Percentiles rank a stretch among this genome's conserved stretches.
Evolutionary conservation across 2,113 vertebrate genomes (phyloP).

Genomic region (Poeciliopsis prolifica): DNA sequence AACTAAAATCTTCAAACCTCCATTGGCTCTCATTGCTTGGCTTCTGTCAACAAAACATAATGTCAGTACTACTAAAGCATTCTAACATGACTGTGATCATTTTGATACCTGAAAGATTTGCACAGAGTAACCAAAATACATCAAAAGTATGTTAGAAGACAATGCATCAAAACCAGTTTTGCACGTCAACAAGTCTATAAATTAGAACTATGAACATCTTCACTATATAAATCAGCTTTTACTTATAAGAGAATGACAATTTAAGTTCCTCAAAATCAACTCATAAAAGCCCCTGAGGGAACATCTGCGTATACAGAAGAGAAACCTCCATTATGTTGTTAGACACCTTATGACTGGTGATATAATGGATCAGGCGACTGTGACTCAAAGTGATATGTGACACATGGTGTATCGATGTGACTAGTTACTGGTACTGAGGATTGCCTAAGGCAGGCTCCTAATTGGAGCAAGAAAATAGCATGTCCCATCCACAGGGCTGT

Average conservation of each 20-base stretch:
- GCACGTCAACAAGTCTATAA: neutral
- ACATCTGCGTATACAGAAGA: neutral
- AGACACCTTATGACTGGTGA: conserved; percentile 7
- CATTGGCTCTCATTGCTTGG: no score
- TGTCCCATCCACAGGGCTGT: conserved; percentile 20
- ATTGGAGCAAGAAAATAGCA: conserved; percentile 44
- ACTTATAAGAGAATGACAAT: neutral
- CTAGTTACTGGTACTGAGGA: conserved; percentile 21
- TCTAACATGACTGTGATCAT: no score
- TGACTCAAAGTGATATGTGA: conserved; percentile 7
- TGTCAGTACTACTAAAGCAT: no score
- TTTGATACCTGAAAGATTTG: no score
- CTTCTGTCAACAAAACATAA: no score
- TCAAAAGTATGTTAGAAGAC: no score
- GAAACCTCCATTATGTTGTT: neutral
- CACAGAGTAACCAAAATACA: no score
- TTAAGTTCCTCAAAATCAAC: neutral
- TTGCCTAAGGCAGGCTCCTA: conserved; percentile 15
- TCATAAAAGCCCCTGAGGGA: neutral
- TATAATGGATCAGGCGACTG: conserved; percentile 31
- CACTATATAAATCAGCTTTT: neutral
- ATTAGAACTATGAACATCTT: neutral
- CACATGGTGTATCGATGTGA: neutral
- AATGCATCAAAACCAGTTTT: neutral
- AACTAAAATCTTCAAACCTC: no score